phyloP scores from a whole-genome alignment of 2,113 vertebrate genomes.

The Trematocara macrostoma region DNA sequence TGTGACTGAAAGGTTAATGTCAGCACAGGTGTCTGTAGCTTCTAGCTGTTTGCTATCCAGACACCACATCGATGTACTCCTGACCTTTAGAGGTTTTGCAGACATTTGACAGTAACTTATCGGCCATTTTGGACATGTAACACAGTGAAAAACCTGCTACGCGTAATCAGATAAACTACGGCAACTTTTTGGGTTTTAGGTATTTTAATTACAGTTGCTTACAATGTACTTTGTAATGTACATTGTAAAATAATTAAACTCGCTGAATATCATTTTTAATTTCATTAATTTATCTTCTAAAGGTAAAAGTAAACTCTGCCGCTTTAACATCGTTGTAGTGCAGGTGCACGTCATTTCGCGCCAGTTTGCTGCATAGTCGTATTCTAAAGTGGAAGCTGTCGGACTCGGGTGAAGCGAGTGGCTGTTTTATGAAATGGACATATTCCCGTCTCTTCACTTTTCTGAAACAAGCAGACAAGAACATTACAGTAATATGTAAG shows the following conservation, averaged over 20 bases:
- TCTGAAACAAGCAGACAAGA: background rate
- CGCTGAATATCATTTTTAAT: too few species aligned
- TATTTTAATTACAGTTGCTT: too few species aligned
- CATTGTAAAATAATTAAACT: background rate
- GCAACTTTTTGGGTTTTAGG: too few species aligned
- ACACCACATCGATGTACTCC: background rate
- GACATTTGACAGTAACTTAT: background rate
- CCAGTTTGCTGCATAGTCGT: background rate
- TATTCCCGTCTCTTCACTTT: background rate
- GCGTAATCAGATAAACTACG: background rate
- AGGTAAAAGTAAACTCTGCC: too few species aligned
- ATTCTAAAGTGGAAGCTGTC: background rate
- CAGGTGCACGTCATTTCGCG: fast-evolving
- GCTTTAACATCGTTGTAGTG: too few species aligned
- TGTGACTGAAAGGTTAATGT: background rate
- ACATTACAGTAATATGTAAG: background rate
- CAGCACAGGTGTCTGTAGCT: background rate
- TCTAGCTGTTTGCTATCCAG: background rate
- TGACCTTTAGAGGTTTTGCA: background rate
- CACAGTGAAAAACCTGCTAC: background rate
- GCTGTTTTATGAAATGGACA: background rate
- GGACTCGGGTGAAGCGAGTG: background rate
- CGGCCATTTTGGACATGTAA: background rate
- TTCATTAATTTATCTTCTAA: too few species aligned
- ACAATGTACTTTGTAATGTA: too few species aligned